Conservation (phyloP, 2,113 vertebrate genomes). For the Pampusana beccarii region DNA sequence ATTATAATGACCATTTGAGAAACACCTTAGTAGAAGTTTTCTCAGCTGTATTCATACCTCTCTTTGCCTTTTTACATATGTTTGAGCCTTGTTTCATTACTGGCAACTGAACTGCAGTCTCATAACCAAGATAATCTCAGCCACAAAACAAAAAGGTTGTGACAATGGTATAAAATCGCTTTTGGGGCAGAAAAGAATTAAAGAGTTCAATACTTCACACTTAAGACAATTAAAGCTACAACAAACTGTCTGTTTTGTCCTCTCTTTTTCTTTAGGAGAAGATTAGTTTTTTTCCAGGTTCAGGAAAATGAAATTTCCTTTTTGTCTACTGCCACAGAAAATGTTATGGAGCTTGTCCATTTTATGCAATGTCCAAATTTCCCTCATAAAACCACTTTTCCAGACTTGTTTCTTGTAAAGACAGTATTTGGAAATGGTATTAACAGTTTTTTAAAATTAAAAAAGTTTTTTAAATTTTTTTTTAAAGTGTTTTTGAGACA, state of each 20-base stretch:
- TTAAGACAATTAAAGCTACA: too few relatives aligned
- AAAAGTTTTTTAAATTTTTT: too few relatives aligned
- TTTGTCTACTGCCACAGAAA: background rate
- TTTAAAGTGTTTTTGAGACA: conserved; percentile 12
- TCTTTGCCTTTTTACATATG: background rate
- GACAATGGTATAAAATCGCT: background rate
- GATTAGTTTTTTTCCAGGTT: background rate
- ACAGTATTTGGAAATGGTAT: background rate
- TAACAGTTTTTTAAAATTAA: too few relatives aligned
- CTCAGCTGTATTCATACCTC: background rate
- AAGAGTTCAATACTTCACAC: background rate
- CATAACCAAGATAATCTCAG: background rate
- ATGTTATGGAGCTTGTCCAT: background rate
- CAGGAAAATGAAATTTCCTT: background rate
- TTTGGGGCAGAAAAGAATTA: background rate
- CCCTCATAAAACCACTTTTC: background rate
- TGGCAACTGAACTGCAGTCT: background rate
- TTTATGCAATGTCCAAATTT: background rate
- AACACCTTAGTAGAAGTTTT: background rate
- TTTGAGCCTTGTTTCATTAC: background rate
- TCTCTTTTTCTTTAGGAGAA: background rate
- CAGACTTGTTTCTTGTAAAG: background rate
- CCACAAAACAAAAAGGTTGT: background rate
- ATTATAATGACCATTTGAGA: background rate
- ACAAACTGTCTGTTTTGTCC: too few relatives aligned